Evolutionary conservation across 2,888 invertebrate species (phyloP), one percentile per base, ranked within the genome.

Genomic region (Sialis lutaria): DNA sequence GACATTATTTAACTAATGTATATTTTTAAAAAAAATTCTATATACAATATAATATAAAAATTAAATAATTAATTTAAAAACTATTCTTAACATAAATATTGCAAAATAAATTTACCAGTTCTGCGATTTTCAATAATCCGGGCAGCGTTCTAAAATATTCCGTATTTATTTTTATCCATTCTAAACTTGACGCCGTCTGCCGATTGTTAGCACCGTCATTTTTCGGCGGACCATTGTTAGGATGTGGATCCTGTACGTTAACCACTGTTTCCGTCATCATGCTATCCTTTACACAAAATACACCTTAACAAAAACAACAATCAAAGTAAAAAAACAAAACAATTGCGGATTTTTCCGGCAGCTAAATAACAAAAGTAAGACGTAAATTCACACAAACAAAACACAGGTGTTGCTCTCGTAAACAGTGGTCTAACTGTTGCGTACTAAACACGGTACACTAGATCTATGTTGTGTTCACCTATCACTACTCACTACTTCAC

Each of bases 261-360:
- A 85, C 82, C 60, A 83, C 84, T 59, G 84, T 84, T 73, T 85
- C 85, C 64, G 84, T 81, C 78, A 85, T 85, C 80, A 82, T 84
- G 47, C 51, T 55, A 43, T 22, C 22, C 22, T 22, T 22, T 22
- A 47, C 10, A 41, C 22, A 47, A 10, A 13, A 40, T 32, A 46
- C 12, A n/a, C 12, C 33, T 12, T 33, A 31, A 22, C 33, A 33
- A 33, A 12, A 35, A 22, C 46, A 33, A 12, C 30, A 13, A 13
- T 41, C n/a, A 40, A 8, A 12, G 8, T 8, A 2, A 6, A 6
- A n/a, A 13, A 10, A 41, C 42, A 13, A 41, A n/a, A 30, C 5
- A 41, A 7, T 13, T 22, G 22, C 4, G 4, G 22, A 22, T 22
- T 22, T 22, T 22, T 22, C 22, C 22, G 10, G 39, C 35, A 31